Percentiles rank a stretch among this genome's conserved stretches.
Evolutionary conservation across 2,888 invertebrate genomes (phyloP).

Genomic region (Ormyrus pomaceus): DNA sequence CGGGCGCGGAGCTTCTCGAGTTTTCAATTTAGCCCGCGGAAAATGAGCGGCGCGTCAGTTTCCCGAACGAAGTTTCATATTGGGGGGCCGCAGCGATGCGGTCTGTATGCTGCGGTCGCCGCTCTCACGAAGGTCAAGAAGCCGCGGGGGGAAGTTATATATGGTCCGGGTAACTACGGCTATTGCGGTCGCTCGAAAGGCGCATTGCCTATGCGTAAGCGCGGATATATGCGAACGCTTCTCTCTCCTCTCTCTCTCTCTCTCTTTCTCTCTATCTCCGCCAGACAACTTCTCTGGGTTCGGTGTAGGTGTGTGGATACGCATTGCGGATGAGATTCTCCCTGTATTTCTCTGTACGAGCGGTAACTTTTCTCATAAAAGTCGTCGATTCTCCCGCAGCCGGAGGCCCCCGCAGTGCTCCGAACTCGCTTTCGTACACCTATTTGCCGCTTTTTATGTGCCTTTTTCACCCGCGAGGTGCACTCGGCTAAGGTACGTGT

Average conservation of each 20-base stretch:
- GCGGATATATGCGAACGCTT: too few species aligned
- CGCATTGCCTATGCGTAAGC: neutral
- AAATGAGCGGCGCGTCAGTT: conserved; percentile 15
- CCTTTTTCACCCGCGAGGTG: too few species aligned
- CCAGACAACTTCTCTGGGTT: too few species aligned
- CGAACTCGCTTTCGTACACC: too few species aligned
- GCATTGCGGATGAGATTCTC: too few species aligned
- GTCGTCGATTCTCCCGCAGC: neutral
- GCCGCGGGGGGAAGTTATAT: conserved; percentile 6
- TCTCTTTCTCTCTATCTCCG: too few species aligned
- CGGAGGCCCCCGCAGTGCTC: too few species aligned
- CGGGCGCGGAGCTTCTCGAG: neutral
- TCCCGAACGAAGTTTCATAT: conserved; percentile 17
- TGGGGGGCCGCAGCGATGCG: neutral
- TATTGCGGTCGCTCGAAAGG: conserved; percentile 13
- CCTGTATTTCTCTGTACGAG: neutral
- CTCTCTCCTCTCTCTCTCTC: too few species aligned
- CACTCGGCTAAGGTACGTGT: too few species aligned
- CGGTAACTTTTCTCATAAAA: conserved; percentile 46
- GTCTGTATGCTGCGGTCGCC: conserved; percentile 20
- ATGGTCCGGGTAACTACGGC: neutral
- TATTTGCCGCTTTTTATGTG: too few species aligned
- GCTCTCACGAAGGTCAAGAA: conserved; percentile 35
- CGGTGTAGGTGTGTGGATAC: too few species aligned
- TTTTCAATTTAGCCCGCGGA: conserved; percentile 13